These are phyloP conservation scores for Trogon surrucura DNA, from an alignment of 2,113 vertebrate genomes.

Conservation along the genomic window DNA sequence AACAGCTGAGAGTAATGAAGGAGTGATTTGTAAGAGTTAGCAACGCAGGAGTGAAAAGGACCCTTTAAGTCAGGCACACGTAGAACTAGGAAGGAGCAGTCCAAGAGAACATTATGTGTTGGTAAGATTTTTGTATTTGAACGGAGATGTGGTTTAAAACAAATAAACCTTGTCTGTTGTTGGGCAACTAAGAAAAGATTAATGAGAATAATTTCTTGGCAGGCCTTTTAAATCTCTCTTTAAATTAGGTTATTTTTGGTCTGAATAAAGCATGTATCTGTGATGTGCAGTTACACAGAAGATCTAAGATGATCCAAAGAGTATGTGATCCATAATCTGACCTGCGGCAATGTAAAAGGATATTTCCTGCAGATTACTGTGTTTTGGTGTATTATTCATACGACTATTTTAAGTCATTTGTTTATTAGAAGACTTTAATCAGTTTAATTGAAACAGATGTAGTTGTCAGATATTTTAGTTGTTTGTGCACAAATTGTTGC, in stretches of 20 bases:
- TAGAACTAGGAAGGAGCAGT: background rate
- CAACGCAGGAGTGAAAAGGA: background rate
- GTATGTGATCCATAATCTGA: background rate
- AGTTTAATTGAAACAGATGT: conserved; percentile 19
- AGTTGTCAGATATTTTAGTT: background rate
- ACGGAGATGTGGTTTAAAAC: background rate
- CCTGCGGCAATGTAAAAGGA: background rate
- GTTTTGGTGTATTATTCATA: background rate
- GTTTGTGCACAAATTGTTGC: background rate
- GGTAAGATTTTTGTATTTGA: background rate
- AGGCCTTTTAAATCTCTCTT: background rate
- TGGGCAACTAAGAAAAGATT: background rate
- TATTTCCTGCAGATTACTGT: background rate
- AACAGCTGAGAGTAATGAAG: background rate
- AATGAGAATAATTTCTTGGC: background rate
- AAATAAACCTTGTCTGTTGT: background rate
- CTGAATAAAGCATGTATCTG: background rate
- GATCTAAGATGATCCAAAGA: background rate
- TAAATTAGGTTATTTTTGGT: background rate
- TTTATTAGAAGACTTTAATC: conserved; percentile 1
- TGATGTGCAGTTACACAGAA: background rate
- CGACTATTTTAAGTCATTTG: background rate
- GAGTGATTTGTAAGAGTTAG: background rate
- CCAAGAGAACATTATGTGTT: background rate
- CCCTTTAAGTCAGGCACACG: background rate